Base-by-base conservation (phyloP, 2,888 invertebrate genomes). In the Xestia ashworthii region DNA sequence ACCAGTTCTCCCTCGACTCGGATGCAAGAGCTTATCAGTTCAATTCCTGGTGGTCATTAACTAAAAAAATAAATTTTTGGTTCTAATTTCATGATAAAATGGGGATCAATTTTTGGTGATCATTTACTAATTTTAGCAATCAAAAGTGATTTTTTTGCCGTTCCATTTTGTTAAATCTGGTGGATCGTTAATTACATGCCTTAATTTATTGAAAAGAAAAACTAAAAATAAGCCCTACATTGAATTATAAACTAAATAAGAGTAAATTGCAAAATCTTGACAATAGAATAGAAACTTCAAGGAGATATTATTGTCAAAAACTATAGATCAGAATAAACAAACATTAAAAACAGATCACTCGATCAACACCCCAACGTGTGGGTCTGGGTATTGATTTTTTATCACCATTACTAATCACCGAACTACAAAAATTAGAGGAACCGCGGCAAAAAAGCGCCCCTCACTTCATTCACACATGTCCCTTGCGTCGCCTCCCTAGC, bases 401-500 rank as follows among this genome's bases (percentile, higher is more conserved):
- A 86, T 41, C 14, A 48, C 71, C 73, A 46, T 67, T 22, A 78
- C 84, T 83, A 86, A 84, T 86, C 73, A 79, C 46, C 58, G 74
- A 80, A 70, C 71, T 80, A 74, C 74, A 69, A 85, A 87, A 82
- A 76, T 77, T 83, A 62, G 70, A 65, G 74, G 74, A 74, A 79
- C n/a, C 55, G 53, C 70, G 60, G 38, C 64, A 78, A 85, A 88
- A 88, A 88, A 88, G 76, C 66, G 65, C 73, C 85, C 83, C 76
- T 76, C 64, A 79, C 85, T 89, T 86, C 80, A 74, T 84, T 83
- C 88, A 84, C 85, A 85, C 86, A 86, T 86, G 89, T 87, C 88
- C 71, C 62, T 82, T 22, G 83, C 78, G 85, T 82, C 86, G 78
- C 88, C 77, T 86, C 90, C 85, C 85, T 83, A 87, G 83, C 91